Percentiles rank a stretch among this genome's conserved stretches.
Evolutionary conservation across 2,113 vertebrate genomes (phyloP).

Genomic region (Lates calcarifer): DNA sequence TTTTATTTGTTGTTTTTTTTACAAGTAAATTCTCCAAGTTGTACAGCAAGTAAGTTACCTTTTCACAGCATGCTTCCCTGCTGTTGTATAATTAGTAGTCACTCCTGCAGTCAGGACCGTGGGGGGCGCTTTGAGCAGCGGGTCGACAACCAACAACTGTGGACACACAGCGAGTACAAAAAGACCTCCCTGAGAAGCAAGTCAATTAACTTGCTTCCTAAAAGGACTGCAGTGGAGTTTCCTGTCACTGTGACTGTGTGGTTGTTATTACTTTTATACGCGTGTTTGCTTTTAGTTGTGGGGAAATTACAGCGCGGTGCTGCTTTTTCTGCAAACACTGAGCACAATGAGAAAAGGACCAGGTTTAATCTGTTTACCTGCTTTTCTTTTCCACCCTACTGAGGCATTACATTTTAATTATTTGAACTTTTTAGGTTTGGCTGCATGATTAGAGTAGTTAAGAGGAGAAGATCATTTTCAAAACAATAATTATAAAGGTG

Average conservation of each 20-base stretch:
- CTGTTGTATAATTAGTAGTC: conserved; percentile 64
- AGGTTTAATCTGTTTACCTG: neutral
- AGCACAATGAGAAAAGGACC: neutral
- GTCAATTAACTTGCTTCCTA: conserved; percentile 39
- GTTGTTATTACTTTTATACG: neutral
- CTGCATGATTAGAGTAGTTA: no score
- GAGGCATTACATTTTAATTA: no score
- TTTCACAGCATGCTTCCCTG: conserved; percentile 4
- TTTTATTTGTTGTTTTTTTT: neutral
- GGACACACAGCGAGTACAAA: conserved; percentile 37
- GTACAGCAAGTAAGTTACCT: neutral
- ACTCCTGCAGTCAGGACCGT: conserved; percentile 22
- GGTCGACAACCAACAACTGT: conserved; percentile 32
- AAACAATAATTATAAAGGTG: no score
- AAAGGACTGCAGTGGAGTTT: neutral
- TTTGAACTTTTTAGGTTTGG: no score
- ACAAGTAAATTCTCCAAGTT: neutral
- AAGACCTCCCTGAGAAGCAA: conserved; percentile 33
- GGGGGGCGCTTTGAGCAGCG: conserved; percentile 29
- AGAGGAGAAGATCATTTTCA: no score
- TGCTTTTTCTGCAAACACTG: neutral
- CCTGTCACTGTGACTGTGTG: neutral
- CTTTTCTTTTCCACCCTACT: no score
- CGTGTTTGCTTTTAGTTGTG: conserved; percentile 1
- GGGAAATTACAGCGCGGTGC: neutral